Evolutionary conservation across 2,888 invertebrate species (phyloP).

Genomic region (Philhelius pedissequus): DNA sequence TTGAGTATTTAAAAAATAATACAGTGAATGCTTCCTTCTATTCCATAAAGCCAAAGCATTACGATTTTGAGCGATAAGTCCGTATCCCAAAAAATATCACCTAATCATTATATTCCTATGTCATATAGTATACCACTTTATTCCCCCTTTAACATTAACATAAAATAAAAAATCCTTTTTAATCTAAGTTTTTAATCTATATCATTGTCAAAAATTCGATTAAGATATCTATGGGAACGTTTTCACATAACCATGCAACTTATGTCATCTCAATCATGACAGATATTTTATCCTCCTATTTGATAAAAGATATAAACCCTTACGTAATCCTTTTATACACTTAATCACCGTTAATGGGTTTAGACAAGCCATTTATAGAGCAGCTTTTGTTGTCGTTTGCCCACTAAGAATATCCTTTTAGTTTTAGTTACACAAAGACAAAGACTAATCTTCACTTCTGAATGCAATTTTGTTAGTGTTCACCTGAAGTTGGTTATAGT

Average conservation of each 20-base stretch:
- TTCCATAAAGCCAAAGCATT: too few relatives aligned
- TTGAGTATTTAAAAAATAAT: too few relatives aligned
- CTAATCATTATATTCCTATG: too few relatives aligned
- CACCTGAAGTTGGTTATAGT: slow-evolving; percentile 39
- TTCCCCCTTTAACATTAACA: too few relatives aligned
- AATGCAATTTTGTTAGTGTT: slow-evolving; percentile 46
- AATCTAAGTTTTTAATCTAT: too few relatives aligned
- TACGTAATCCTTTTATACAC: slow-evolving; percentile 22
- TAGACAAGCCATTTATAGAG: slow-evolving; percentile 18
- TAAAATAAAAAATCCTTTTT: too few relatives aligned
- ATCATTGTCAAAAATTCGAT: neutral
- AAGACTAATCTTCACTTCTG: neutral
- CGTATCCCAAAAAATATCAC: too few relatives aligned
- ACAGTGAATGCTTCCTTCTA: too few relatives aligned
- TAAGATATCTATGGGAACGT: neutral
- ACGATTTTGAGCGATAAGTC: too few relatives aligned
- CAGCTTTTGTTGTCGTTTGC: slow-evolving; percentile 24
- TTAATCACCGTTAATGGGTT: slow-evolving; percentile 49
- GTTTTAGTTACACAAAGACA: slow-evolving; percentile 33
- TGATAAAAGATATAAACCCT: neutral
- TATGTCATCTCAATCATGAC: neutral
- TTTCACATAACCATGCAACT: neutral
- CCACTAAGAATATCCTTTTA: slow-evolving; percentile 1
- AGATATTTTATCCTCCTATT: neutral
- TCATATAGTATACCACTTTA: too few relatives aligned